Base-by-base conservation (phyloP, 2,797 vertebrate genomes). In the Poecilia wingei region DNA sequence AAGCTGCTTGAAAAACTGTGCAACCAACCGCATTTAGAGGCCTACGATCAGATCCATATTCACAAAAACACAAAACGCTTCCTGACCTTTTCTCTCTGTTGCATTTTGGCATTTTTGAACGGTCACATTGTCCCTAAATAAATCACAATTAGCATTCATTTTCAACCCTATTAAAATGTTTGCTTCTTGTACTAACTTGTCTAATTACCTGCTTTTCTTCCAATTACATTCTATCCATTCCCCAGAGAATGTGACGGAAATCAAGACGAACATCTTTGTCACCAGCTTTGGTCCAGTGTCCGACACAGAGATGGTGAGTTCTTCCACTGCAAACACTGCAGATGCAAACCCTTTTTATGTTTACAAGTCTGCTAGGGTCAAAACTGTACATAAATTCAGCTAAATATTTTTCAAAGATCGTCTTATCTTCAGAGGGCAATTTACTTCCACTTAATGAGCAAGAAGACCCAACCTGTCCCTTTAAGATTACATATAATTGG, bases 221-320 rank as follows among this genome's bases (percentile, higher is more conserved):
- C 41, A 28, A 71, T 9, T 6, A 33, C 16, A 18, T 68, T 0
- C 49, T n/a, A 16, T 72, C 68, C 7, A 5, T 25, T 84, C 95
- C 88, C 83, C 95, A 98, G 97, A 98, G 83, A 95, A 97, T 69
- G 96, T 98, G 93, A 98, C 97, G 0, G 97, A 97, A 93, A 97
- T 98, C 93, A 96, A 97, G 94, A 98, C 97, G 0, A 96, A 98
- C 87, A 98, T 98, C 91, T 98, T 98, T 36, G 98, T 98, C 79
- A 98, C 97, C 89, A 98, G 97, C 93, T 98, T 98, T 31, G 98
- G 97, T 61, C 98, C 98, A 0, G 97, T 98, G 84, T 98, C 97
- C 3, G 98, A 98, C 93, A 98, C 97, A 0, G 97, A 98, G 93
- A 98, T 98, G 98, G 98, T 98, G 96, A 95, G 97, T 96, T 83